These are phyloP conservation scores for Calliscelio sp. DNA, from an alignment of 2,888 invertebrate genomes.

Conservation along the genomic window DNA sequence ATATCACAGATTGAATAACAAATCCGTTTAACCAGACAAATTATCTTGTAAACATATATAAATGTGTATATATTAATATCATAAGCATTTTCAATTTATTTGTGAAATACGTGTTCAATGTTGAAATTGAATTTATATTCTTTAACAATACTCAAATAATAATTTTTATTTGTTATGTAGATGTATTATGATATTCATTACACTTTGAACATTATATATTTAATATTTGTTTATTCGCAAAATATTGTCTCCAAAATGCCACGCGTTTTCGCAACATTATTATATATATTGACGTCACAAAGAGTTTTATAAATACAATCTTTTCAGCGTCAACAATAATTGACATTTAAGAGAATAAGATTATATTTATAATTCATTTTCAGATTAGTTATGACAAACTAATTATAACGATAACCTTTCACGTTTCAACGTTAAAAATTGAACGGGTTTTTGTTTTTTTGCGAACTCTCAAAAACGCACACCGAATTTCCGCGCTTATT, in stretches of 20 bases:
- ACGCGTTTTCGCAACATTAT: conserved; percentile 35
- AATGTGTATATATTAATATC: too few species aligned
- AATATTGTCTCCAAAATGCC: conserved; percentile 13
- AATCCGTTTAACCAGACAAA: conserved; percentile 3
- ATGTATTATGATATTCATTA: too few species aligned
- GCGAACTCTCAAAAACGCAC: conserved; percentile 28
- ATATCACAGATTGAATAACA: neutral
- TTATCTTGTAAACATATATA: too few species aligned
- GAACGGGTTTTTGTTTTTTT: conserved; percentile 19
- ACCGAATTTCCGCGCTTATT: conserved; percentile 57
- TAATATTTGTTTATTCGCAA: neutral
- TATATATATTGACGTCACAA: neutral
- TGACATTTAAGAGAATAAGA: conserved; percentile 45
- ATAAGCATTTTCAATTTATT: too few species aligned
- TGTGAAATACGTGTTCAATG: too few species aligned
- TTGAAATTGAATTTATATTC: too few species aligned
- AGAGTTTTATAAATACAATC: neutral
- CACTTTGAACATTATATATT: too few species aligned
- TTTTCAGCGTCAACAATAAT: conserved; percentile 10
- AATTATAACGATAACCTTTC: conserved; percentile 48
- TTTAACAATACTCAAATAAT: too few species aligned
- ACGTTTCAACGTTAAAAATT: conserved; percentile 45
- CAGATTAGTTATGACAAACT: conserved; percentile 57
- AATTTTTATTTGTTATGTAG: too few species aligned
- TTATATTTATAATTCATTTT: conserved; percentile 58